These are phyloP conservation scores for Lineus longissimus DNA, from an alignment of 1,140 invertebrate species.

Conservation along the genomic window DNA sequence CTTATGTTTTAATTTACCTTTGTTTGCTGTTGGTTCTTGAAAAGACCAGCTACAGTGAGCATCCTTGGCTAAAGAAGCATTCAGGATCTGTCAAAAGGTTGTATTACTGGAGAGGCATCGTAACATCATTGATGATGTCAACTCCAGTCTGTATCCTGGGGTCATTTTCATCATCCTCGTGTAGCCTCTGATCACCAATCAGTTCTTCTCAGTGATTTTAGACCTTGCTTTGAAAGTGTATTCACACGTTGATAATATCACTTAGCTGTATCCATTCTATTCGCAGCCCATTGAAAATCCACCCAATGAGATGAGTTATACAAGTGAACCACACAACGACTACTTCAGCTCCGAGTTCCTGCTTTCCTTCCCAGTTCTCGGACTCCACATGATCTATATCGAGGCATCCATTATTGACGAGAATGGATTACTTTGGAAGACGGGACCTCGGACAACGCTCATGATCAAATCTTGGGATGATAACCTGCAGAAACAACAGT, in stretches of 20 bases:
- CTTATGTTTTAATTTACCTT: no score
- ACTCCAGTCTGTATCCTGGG: no score
- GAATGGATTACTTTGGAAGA: conserved; percentile 69
- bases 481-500: conserved; percentile 17
- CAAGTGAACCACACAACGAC: conserved; percentile 70
- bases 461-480: conserved; percentile 72
- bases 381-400: conserved; percentile 62
- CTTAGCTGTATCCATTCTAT: no score
- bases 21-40: no score
- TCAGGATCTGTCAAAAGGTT: no score
- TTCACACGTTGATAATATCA: no score
- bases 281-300: conserved; percentile 53
- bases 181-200: neutral
- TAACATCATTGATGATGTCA: no score
- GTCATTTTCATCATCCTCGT: neutral
- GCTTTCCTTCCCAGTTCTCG: conserved; percentile 58
- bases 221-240: no score
- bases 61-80: no score
- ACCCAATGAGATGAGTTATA: conserved; percentile 60
- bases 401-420: conserved; percentile 71
- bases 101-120: no score
- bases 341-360: conserved; percentile 78
- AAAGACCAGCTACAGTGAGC: no score
- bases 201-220: no score
- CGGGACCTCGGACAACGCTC: conserved; percentile 66